phyloP scores from a whole-genome alignment of 2,797 vertebrate genomes.

The Rhinogobio ventralis region DNA sequence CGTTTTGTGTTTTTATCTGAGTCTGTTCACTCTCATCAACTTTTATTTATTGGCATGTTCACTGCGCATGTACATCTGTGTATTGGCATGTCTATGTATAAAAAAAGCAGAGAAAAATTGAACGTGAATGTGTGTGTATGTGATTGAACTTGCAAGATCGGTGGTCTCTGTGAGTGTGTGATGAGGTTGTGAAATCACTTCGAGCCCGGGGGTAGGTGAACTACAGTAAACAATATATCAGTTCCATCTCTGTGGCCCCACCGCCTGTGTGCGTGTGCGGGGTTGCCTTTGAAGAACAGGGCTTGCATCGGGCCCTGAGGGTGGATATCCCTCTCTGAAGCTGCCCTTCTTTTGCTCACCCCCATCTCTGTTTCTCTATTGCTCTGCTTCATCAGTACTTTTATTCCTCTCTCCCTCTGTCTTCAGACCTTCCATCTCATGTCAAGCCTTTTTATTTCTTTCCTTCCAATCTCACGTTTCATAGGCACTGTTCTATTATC shows the following conservation, averaged over 20 bases:
- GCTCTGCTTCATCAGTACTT: conserved; percentile 22
- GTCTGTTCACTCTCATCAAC: neutral
- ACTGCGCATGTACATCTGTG: neutral
- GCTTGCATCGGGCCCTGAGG: conserved; percentile 43
- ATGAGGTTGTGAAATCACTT: conserved; percentile 74
- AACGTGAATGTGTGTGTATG: conserved; percentile 9
- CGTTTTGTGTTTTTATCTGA: neutral
- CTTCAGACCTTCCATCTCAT: conserved; percentile 15
- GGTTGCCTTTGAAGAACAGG: conserved; percentile 44
- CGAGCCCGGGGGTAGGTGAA: conserved; percentile 80
- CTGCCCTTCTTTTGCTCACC: conserved; percentile 37
- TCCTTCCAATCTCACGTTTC: conserved; percentile 16
- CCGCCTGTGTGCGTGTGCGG: conserved; percentile 25
- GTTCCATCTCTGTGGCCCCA: conserved; percentile 68
- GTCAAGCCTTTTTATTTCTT: conserved; percentile 33
- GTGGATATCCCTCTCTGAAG: conserved; percentile 47
- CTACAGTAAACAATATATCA: conserved; percentile 82
- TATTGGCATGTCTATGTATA: neutral
- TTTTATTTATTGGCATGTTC: neutral
- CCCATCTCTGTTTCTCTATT: conserved; percentile 17
- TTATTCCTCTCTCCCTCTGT: conserved; percentile 18
- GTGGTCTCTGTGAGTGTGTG: conserved; percentile 47
- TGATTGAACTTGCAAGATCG: conserved; percentile 17
- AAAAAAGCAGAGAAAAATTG: neutral
- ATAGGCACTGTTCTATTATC: neutral